Percentiles rank a stretch among this genome's conserved stretches.
Conservation (phyloP, 2,113 vertebrate genomes). For the Malurus elegans region DNA sequence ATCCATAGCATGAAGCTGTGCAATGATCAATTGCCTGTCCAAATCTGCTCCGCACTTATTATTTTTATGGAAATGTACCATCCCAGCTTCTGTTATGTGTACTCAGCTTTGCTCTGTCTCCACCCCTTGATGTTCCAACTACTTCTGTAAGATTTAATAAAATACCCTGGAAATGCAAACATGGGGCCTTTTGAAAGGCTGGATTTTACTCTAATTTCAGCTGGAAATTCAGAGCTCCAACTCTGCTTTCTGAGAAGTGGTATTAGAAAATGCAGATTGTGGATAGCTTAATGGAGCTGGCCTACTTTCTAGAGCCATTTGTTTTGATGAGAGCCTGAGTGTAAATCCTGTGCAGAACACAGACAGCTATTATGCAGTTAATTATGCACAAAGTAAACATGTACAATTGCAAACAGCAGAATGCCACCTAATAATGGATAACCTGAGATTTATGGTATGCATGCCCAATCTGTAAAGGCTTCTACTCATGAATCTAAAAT, state of each 20-base stretch:
- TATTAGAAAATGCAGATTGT: slow-evolving; percentile 58
- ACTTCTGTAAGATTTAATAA: slow-evolving; percentile 33
- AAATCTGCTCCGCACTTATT: slow-evolving; percentile 18
- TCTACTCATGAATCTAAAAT: slow-evolving; percentile 85
- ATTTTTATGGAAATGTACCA: slow-evolving; percentile 71
- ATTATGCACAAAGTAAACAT: slow-evolving; percentile 84
- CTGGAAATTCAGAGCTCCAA: slow-evolving; percentile 2
- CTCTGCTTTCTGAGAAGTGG: slow-evolving; percentile 35
- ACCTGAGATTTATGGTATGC: slow-evolving; percentile 80
- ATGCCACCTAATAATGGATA: slow-evolving; percentile 79
- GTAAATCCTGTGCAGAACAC: slow-evolving; percentile 71
- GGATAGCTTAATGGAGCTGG: slow-evolving; percentile 64
- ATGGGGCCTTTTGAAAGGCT: not conserved
- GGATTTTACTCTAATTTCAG: not conserved
- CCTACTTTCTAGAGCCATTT: slow-evolving; percentile 72
- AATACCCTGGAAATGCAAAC: slow-evolving; percentile 25
- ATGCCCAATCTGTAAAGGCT: slow-evolving; percentile 77
- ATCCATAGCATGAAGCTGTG: slow-evolving; percentile 40
- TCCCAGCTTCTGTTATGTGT: slow-evolving; percentile 24
- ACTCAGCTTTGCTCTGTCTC: not conserved
- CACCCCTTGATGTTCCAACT: not conserved
- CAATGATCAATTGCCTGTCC: slow-evolving; percentile 68
- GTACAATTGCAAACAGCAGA: slow-evolving; percentile 77
- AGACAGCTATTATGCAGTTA: slow-evolving; percentile 79
- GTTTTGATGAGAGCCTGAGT: slow-evolving; percentile 63